Percentiles rank a stretch among this genome's conserved stretches.
These are phyloP conservation scores for Heliangelus exortis DNA, from an alignment of 2,797 vertebrate genomes.

Conservation along the genomic window DNA sequence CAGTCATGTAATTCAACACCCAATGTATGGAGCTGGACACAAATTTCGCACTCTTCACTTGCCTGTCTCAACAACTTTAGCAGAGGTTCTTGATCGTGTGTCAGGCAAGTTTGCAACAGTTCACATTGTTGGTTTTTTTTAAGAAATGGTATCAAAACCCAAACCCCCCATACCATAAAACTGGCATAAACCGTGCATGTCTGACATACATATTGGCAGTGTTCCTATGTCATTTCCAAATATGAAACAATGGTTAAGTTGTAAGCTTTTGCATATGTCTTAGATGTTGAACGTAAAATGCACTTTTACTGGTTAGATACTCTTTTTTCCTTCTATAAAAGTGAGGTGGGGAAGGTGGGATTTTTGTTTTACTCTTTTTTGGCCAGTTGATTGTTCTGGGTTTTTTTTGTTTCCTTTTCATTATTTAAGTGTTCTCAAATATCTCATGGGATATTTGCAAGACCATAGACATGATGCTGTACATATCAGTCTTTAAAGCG, in stretches of 20 bases:
- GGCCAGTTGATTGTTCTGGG: not conserved
- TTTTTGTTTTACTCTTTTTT: not conserved
- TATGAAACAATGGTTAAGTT: not conserved
- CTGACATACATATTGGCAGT: not conserved
- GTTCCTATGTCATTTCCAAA: not conserved
- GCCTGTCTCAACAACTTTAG: constrained; percentile 95
- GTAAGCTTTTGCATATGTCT: not conserved
- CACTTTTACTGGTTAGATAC: not conserved
- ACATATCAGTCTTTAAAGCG: not conserved
- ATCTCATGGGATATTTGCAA: not conserved
- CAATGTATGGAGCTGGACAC: constrained; percentile 98
- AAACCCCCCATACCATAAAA: not conserved
- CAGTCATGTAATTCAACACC: constrained; percentile 98
- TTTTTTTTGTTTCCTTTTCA: not conserved
- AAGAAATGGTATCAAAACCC: not conserved
- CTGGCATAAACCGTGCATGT: not conserved
- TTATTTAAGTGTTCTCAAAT: not conserved
- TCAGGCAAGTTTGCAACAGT: constrained; percentile 84
- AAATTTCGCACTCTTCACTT: constrained; percentile 97
- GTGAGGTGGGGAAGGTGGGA: not conserved
- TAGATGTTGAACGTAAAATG: not conserved
- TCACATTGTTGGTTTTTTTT: not conserved
- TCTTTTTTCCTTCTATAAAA: not conserved
- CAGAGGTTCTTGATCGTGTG: constrained; percentile 96
- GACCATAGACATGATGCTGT: not conserved